A percentile compares a stretch with the other conserved stretches of the same genome.
These are phyloP conservation scores for Exephanes ischioxanthus DNA, from an alignment of 2,888 invertebrate species.

Conservation along the genomic window DNA sequence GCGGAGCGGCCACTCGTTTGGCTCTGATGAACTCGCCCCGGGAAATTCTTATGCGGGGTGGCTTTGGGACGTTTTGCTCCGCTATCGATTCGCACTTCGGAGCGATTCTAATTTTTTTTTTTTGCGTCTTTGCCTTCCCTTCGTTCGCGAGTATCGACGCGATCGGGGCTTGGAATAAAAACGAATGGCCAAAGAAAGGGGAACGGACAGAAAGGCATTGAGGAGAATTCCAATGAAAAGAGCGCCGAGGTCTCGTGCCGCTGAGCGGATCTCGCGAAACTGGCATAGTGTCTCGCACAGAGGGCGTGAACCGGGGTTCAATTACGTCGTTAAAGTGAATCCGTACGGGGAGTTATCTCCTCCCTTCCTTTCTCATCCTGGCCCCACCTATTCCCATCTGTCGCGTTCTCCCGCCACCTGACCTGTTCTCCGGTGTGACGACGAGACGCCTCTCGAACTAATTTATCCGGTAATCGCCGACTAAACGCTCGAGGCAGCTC, in stretches of 20 bases:
- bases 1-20: not conserved
- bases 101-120: not conserved
- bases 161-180: not conserved
- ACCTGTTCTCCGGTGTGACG: conserved; percentile 31
- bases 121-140: not conserved
- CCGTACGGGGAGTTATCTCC: conserved; percentile 35
- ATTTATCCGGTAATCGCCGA: conserved; percentile 74
- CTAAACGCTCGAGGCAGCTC: conserved; percentile 64
- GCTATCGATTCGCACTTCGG: not conserved
- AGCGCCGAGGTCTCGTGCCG: conserved; percentile 38
- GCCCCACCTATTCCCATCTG: not conserved
- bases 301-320: conserved; percentile 50
- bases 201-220: conserved; percentile 2
- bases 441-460: conserved; percentile 67
- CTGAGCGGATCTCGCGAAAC: conserved; percentile 28
- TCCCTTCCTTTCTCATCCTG: conserved; percentile 30
- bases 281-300: conserved; percentile 21
- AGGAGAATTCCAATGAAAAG: conserved; percentile 5
- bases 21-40: not conserved
- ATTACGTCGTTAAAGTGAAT: conserved; percentile 62
- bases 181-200: conserved; percentile 8
- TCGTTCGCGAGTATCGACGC: conserved; percentile 5
- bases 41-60: not conserved
- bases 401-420: not conserved
- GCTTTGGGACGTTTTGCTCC: not conserved